These are phyloP conservation scores for Leptarthrus brevirostris DNA, from an alignment of 2,888 invertebrate species.

Conservation along the genomic window DNA sequence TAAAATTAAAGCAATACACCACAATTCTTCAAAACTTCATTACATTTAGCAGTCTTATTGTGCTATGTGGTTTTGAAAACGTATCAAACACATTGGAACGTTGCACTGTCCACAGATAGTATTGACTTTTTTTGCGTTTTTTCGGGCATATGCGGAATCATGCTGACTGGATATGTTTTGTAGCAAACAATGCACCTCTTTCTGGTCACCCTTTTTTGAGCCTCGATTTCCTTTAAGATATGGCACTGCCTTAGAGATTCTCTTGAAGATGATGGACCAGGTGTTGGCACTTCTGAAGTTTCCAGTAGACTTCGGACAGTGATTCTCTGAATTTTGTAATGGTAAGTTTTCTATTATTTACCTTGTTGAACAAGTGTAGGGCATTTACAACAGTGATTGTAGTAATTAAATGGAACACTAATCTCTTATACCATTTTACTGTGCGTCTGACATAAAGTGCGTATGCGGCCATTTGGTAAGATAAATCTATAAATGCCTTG, in stretches of 20 bases:
- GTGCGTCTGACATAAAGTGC: too few relatives aligned
- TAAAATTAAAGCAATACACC: too few relatives aligned
- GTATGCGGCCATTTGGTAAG: too few relatives aligned
- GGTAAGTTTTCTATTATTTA: background rate
- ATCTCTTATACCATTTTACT: background rate
- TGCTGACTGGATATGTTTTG: background rate
- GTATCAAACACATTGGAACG: background rate
- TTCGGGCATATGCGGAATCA: background rate
- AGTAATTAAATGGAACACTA: slow-evolving; percentile 4
- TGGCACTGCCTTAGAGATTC: background rate
- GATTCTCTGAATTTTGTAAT: too few relatives aligned
- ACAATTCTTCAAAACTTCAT: too few relatives aligned
- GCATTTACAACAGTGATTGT: background rate
- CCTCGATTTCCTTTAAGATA: too few relatives aligned
- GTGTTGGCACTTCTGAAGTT: too few relatives aligned
- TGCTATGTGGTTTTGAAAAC: background rate
- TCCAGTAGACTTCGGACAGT: too few relatives aligned
- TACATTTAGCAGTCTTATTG: too few relatives aligned
- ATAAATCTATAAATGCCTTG: too few relatives aligned
- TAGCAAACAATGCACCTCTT: background rate
- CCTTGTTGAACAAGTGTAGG: background rate
- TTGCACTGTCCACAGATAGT: background rate
- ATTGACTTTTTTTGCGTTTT: background rate
- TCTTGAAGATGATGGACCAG: too few relatives aligned
- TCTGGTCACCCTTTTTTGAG: background rate